phyloP scores from a whole-genome alignment of 35 echinoderm and acorn worm species.

The Antedon bifida region DNA sequence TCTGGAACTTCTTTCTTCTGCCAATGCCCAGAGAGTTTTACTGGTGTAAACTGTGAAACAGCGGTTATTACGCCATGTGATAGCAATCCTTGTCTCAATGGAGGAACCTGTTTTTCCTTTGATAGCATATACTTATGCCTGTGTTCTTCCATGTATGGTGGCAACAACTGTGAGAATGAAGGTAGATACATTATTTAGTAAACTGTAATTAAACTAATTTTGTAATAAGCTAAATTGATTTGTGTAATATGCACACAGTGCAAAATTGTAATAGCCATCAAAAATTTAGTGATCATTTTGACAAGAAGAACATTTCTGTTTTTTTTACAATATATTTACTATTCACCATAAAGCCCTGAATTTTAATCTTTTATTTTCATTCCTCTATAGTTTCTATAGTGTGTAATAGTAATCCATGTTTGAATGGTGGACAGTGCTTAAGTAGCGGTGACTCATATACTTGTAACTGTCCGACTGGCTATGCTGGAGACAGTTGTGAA shows the following conservation, averaged over 20 bases:
- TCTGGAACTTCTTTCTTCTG: conserved; percentile 21
- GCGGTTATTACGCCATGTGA: conserved; percentile 7
- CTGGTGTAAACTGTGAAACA: conserved; percentile 47
- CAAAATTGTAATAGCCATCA: no score
- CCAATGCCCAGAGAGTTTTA: conserved; percentile 32
- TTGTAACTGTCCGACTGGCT: not conserved
- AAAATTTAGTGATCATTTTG: no score
- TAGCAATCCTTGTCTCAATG: conserved; percentile 31
- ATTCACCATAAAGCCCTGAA: no score
- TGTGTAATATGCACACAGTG: no score
- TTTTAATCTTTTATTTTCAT: no score
- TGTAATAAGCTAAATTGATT: no score
- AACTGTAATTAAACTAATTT: no score
- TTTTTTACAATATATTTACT: no score
- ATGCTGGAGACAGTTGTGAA: not conserved
- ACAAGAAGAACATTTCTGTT: no score
- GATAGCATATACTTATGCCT: conserved; percentile 10
- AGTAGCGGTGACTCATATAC: not conserved
- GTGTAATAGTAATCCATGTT: conserved; percentile 54
- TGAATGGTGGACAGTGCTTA: conserved; percentile 37
- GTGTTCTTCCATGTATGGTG: conserved; percentile 6
- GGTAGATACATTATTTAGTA: not conserved
- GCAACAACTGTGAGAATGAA: conserved; percentile 12
- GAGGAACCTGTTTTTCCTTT: conserved; percentile 12
- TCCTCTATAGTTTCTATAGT: not conserved